These are phyloP conservation scores for Okapia johnstoni DNA, from an alignment of 2,113 vertebrate genomes.

Conservation along the genomic window DNA sequence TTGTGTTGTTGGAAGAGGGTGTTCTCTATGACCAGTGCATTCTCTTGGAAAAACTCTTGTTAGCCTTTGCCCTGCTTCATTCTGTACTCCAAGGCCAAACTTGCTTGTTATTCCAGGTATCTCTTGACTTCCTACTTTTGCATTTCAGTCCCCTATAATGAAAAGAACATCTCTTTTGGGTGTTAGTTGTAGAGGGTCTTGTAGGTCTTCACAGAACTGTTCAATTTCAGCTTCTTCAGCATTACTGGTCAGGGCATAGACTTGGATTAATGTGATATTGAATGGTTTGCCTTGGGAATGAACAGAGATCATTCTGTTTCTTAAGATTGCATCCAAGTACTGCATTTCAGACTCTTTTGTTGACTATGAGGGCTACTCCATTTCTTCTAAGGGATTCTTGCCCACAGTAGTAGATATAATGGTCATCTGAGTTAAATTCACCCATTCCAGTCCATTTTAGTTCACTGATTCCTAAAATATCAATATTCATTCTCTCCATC, in stretches of 20 bases:
- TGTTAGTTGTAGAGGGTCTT: not conserved
- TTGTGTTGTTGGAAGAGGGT: not conserved
- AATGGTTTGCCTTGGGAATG: not conserved
- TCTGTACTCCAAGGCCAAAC: not conserved
- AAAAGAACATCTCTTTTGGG: not conserved
- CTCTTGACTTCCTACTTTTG: not conserved
- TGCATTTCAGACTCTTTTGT: not conserved
- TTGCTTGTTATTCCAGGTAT: not conserved
- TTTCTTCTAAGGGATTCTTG: not conserved
- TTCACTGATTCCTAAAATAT: not conserved
- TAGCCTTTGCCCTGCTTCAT: not conserved
- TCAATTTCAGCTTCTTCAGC: not conserved
- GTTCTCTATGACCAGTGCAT: not conserved
- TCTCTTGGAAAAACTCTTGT: not conserved
- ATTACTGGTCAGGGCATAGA: not conserved
- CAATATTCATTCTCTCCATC: not conserved
- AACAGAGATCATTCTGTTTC: not conserved
- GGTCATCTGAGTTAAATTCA: not conserved
- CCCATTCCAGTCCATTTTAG: not conserved
- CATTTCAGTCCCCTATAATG: not conserved
- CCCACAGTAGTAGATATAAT: not conserved
- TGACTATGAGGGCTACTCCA: not conserved
- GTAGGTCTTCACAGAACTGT: not conserved
- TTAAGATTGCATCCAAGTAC: not conserved
- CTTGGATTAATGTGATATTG: not conserved